Evolutionary conservation across 2,888 invertebrate genomes (phyloP).

Genomic region (Epirrhoe alternata): DNA sequence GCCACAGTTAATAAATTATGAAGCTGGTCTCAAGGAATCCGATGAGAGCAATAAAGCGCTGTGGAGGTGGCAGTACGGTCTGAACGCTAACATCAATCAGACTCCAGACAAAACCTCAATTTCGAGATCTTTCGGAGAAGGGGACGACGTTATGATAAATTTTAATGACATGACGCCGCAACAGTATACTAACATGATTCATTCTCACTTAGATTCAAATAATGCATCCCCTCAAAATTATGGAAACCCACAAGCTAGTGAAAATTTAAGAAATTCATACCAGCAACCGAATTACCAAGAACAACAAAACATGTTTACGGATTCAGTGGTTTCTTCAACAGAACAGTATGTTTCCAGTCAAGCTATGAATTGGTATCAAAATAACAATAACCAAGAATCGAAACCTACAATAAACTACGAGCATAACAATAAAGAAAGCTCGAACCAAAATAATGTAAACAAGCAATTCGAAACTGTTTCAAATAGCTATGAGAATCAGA

Average conservation of each 20-base stretch:
- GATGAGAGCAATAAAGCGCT: constrained; percentile 73
- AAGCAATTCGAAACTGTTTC: constrained; percentile 9
- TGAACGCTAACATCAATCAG: constrained; percentile 65
- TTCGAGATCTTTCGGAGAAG: constrained; percentile 73
- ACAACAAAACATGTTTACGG: constrained; percentile 17
- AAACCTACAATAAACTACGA: constrained; percentile 9
- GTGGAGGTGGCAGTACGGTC: constrained; percentile 80
- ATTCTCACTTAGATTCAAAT: constrained; percentile 60
- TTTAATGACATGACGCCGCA: constrained; percentile 76
- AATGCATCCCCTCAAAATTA: constrained; percentile 36
- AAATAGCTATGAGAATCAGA: constrained; percentile 20
- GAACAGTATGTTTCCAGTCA: constrained; percentile 30
- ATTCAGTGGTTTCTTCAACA: constrained; percentile 20
- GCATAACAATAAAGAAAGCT: constrained; percentile 16
- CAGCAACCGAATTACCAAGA: constrained; percentile 33
- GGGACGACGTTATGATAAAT: constrained; percentile 75
- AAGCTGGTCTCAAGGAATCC: constrained; percentile 65
- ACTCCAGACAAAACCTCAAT: constrained; percentile 70
- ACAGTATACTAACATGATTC: constrained; percentile 73
- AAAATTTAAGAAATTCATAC: constrained; percentile 28
- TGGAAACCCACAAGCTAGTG: constrained; percentile 35
- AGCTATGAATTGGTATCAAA: constrained; percentile 28
- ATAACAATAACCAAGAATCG: constrained; percentile 29
- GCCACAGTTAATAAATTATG: constrained; percentile 78
- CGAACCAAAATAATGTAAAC: constrained; percentile 26